Base-by-base conservation (phyloP, 1,140 invertebrate species). In the Galleria mellonella region DNA sequence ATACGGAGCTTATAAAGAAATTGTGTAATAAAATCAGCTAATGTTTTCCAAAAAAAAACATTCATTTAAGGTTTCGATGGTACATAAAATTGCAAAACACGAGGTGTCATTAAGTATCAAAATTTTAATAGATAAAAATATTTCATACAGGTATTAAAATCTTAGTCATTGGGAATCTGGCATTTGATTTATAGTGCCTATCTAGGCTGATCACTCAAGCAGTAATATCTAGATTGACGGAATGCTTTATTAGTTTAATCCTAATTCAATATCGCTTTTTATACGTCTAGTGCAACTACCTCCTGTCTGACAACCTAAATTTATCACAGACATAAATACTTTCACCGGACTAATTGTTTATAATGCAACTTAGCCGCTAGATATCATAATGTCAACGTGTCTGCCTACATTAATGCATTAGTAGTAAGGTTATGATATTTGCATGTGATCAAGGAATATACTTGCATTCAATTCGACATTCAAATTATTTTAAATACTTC, bases 331-430 rank as follows among this genome's bases (percentile, higher is more conserved):
- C 56, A 23, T 23, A 62, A 59, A 63, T 52, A 77, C 79, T 81
- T 81, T 83, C 76, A 78, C 79, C 51, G 15, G 44, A 36, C 64
- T 81, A 75, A 81, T 82, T 81, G 74, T 78, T 71, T 53, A 62
- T 76, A 73, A 77, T 79, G 65, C 51, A 76, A 65, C 57, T 49
- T 60, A 51, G 62, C 56, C 60, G 55, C 48, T 55, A 48, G 70
- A 82, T 78, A 82, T 62, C 53, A 56, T 76, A 84, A 81, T 81
- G 76, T 82, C 77, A 82, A 76, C 77, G 38, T 65, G 75, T 83
- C 74, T 31, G 10, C 30, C 30, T 9, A 31, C 30, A n/a, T 31
- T 31, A 10, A 31, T 31, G 17, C 17, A 23, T 23, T 23, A 23
- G 17, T 6, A 3, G 2, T 23, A 23, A 23, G 17, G 17, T 23